Evolutionary conservation across 2,797 vertebrate genomes (phyloP), one percentile per base, ranked within the genome.

Genomic region (Fundulus diaphanus): DNA sequence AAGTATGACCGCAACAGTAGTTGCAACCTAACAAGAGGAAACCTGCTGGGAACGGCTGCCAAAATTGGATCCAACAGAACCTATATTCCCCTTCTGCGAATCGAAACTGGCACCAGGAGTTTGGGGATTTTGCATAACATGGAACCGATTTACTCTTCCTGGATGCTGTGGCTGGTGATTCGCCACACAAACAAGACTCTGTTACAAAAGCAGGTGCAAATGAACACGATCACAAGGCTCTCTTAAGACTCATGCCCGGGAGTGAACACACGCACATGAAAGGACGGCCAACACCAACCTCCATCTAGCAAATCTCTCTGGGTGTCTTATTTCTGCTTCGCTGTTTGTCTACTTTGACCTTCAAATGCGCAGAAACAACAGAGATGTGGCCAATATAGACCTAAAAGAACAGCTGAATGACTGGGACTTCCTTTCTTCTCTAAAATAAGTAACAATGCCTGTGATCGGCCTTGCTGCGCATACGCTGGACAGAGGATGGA

Each of bases 191-290:
- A 73, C 79, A 68, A 46, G 40, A 65, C 65, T 78, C 52, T 78
- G 69, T 69, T 70, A 72, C 37, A 84, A 79, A 85, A 76, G 51
- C 72, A 67, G 31, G 79, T 18, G 73, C 46, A 52, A 69, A 76
- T 35, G 59, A 72, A 74, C 3, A 9, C 75, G 83, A 91, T 92
- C 91, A 92, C 89, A 90, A 80, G 88, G 27, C 70, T 84, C 73
- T 82, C 87, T 82, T 13, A 84, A 88, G 90, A 91, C 90, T 77
- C 63, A 0, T 31, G 77, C 85, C 89, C 88, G 27, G 79, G 35
- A 78, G 92, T 78, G 15, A 5, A 78, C 8, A 67, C 16, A 76
- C 48, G 52, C 80, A 85, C 79, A 85, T 87, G 82, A 90, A 83
- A 87, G 72, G 18, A 83, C 0, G n/a, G 44, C 77, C 57, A 71